Base-by-base conservation (phyloP, 2,113 vertebrate species). In the Oreocharis arfaki region DNA sequence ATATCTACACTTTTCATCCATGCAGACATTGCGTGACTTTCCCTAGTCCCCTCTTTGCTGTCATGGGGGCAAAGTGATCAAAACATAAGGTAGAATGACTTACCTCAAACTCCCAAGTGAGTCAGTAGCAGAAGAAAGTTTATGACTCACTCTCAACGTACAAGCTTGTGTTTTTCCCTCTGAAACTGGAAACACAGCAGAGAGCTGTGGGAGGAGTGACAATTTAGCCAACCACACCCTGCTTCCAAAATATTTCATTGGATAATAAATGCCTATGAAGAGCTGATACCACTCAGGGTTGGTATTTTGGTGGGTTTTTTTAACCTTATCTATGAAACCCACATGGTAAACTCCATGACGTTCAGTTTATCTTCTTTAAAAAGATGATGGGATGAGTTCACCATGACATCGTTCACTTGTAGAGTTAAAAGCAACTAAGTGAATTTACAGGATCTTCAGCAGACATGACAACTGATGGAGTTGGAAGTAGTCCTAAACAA, bases 31-130 rank as follows among this genome's bases (percentile, higher is more conserved):
- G 69, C 80, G 44, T 82, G 87, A 96, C 24, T 93, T 93, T 88
- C 83, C 93, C 49, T 11, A 46, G 67, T 23, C 27, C 28, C n/a
- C 70, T 61, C 68, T 84, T 83, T 11, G 8, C 71, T 67, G 24
- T 82, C 42, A 83, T 21, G 16, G 28, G 24, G 37, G 71, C 75
- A 91, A 78, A 87, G 47, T 10, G 1, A 41, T 74, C 87, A 68
- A 90, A 84, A 89, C 88, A 56, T 56, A 93, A 94, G 92, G 92
- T 94, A 94, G 76, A 87, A 78, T 26, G 56, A 93, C 93, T 95
- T 95, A 96, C 95, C 95, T 96, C 94, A 92, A 92, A 92, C 59
- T 91, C 79, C 50, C 60, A 88, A 90, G 73, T 95, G 93, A 94
- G 92, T 96, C 93, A 96, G 90, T 56, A 86, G 79, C 60, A 95